Base-by-base conservation (phyloP, 92 coral and sea anemone genomes). In the Metridium senile region DNA sequence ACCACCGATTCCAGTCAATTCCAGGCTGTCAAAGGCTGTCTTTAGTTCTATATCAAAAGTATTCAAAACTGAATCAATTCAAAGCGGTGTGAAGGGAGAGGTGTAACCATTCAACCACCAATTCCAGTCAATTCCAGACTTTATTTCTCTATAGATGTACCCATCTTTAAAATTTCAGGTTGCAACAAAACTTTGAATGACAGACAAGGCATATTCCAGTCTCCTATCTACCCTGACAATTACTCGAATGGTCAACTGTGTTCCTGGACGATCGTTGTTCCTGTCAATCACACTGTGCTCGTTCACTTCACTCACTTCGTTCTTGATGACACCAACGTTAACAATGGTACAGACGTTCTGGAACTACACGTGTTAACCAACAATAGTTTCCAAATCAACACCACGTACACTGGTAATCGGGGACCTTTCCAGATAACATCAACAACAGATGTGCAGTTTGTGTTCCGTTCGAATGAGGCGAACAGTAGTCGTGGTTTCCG, bases 191-290 rank as follows among this genome's bases (percentile, higher is more conserved):
- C 91, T 2, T 79, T 63, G 58, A 76, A 29, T 20, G 72, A 75
- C 11, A 26, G 1, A 11, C 71, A 67, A 33, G 94, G 92, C 10
- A 78, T 83, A 35, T 81, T 90, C 81, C 92, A 87, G 67, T 84
- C 91, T 9, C 96, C 87, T 62, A 78, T 85, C 70, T 71, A 74
- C 62, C 94, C 94, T 29, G 27, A 26, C 9, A 56, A 49, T 17
- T 89, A 89, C 70, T 84, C 96, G 43, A 73, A 90, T 74, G 89
- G 89, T 39, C 96, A 87, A 83, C 82, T 62, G 56, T 90, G 96
- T 58, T 90, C 96, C 22, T 90, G 96, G 96, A 58, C 70, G 70
- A 87, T 90, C 43, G 43, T 23, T 17, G 89, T 77, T 53, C 84
- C 81, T 1, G 34, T 30, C 34, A 70, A 69, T n/a, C 71, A 80